These are phyloP conservation scores for Entomobrya multifasciata DNA, from an alignment of 2,888 invertebrate genomes.

Conservation along the genomic window DNA sequence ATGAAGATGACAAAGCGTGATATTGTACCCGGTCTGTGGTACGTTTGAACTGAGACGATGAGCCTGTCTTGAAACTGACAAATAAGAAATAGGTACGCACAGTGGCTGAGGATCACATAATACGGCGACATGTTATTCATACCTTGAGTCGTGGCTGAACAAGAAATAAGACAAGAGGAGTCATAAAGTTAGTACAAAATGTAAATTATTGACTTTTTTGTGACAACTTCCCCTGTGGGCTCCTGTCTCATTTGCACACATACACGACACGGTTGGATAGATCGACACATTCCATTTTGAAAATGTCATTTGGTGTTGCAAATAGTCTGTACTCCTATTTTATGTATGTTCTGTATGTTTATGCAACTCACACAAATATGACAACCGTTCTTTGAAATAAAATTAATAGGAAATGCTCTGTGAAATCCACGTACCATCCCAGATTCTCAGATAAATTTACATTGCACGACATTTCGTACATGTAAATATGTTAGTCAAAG, in stretches of 20 bases:
- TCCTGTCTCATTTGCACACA: conserved; percentile 33
- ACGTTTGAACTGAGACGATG: background rate
- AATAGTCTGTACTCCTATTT: too few species aligned
- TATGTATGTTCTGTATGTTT: conserved; percentile 13
- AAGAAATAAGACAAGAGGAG: conserved; percentile 19
- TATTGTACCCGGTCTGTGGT: background rate
- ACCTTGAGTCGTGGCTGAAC: conserved; percentile 6
- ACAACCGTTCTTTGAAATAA: background rate
- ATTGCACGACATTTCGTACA: background rate
- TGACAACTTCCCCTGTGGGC: conserved; percentile 71
- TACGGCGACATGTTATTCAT: too few species aligned
- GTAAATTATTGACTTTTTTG: conserved; percentile 57
- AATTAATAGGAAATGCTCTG: conserved; percentile 51
- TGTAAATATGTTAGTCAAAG: background rate
- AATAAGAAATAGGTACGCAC: conserved; percentile 29
- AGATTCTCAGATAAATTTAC: too few species aligned
- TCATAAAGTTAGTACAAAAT: conserved; percentile 51
- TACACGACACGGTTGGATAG: background rate
- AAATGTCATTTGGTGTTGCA: conserved; percentile 55
- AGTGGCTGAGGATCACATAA: conserved; percentile 4
- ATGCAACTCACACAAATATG: background rate
- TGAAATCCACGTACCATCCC: conserved; percentile 28
- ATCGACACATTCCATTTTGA: conserved; percentile 60
- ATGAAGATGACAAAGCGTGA: background rate
- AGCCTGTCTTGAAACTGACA: conserved; percentile 20